Evolutionary conservation across 2,797 vertebrate species (phyloP).

Genomic region (Rallus crepitans): DNA sequence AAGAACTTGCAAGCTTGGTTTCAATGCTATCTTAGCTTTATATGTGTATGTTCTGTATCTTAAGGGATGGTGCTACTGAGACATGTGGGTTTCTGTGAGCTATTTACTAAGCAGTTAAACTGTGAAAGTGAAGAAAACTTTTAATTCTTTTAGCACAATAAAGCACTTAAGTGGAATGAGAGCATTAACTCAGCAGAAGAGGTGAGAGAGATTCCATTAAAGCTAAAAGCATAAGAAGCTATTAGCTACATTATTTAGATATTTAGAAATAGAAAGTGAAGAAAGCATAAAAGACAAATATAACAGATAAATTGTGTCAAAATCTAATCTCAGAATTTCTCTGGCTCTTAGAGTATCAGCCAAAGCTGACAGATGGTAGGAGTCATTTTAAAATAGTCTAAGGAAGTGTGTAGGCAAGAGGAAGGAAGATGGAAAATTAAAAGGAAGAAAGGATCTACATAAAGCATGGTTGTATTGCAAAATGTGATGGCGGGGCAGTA

Average conservation of each 20-base stretch:
- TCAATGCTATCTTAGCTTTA: neutral
- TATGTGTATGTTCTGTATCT: neutral
- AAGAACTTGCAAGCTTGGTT: neutral
- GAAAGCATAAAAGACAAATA: neutral
- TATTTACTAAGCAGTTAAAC: neutral
- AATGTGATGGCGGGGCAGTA: neutral
- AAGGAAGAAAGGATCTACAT: neutral
- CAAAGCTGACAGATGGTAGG: conserved; percentile 25
- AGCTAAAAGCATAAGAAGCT: neutral
- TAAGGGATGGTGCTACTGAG: neutral
- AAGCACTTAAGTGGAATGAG: neutral
- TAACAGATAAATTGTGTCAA: neutral
- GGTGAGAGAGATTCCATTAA: neutral
- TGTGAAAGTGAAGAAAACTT: neutral
- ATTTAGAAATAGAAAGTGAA: neutral
- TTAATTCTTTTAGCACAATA: neutral
- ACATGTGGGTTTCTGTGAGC: neutral
- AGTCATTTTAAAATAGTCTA: conserved; percentile 28
- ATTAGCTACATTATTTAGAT: neutral
- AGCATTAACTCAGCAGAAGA: neutral
- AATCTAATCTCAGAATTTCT: conserved; percentile 11
- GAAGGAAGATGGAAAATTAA: conserved; percentile 31
- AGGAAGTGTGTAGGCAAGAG: conserved; percentile 23
- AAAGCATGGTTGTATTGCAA: neutral
- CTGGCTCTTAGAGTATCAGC: neutral